These are phyloP conservation scores for Steinernema feltiae DNA, from an alignment of 1,140 invertebrate genomes.

Conservation along the genomic window DNA sequence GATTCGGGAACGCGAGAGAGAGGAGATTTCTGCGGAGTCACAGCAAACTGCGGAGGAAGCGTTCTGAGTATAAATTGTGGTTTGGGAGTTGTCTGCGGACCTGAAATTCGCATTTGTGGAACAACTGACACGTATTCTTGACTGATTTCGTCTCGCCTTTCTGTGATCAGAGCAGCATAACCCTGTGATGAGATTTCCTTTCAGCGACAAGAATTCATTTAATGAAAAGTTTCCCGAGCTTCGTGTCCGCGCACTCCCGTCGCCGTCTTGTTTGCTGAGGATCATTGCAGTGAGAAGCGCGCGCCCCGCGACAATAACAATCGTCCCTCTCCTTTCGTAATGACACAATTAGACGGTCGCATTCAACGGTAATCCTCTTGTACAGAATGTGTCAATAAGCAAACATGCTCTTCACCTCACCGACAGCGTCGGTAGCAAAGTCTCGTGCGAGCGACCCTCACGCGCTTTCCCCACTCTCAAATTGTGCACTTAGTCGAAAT, in stretches of 20 bases:
- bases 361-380: constrained; percentile 13
- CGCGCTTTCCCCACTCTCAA: not conserved
- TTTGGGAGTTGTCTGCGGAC: not conserved
- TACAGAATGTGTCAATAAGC: constrained; percentile 15
- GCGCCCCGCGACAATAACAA: not conserved
- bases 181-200: too few species aligned
- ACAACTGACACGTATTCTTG: too few species aligned
- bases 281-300: constrained; percentile 11
- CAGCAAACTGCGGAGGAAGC: not conserved
- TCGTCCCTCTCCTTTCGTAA: not conserved
- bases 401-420: constrained; percentile 1
- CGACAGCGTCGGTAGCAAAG: not conserved
- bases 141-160: too few species aligned
- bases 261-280: not conserved
- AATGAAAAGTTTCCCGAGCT: too few species aligned
- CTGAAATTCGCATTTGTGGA: not conserved
- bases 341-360: constrained; percentile 13
- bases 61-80: not conserved
- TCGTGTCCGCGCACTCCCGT: not conserved
- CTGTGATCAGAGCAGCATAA: too few species aligned
- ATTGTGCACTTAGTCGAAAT: constrained; percentile 4
- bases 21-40: not conserved
- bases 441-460: not conserved
- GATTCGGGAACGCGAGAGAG: not conserved
- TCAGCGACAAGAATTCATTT: too few species aligned